Conservation (phyloP, 2,797 vertebrate genomes). For the Ctenopoma kingsleyae region DNA sequence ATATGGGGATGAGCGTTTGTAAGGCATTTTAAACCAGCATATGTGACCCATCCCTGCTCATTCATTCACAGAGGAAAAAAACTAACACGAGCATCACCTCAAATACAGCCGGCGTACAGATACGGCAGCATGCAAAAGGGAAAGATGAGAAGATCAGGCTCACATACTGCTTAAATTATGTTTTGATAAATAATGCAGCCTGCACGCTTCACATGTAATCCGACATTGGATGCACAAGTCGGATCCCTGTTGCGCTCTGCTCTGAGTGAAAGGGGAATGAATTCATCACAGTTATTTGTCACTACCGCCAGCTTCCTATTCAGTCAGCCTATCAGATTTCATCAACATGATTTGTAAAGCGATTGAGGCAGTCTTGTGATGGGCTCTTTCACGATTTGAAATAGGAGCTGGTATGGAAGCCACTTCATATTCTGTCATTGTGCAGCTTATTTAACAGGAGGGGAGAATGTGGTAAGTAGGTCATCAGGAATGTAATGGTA, state of each 20-base stretch:
- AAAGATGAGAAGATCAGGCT: conserved; percentile 53
- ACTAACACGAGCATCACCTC: conserved; percentile 8
- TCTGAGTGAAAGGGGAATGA: conserved; percentile 56
- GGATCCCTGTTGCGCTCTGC: conserved; percentile 43
- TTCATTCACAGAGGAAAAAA: conserved; percentile 13
- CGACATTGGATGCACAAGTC: conserved; percentile 57
- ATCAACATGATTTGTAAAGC: conserved; percentile 71
- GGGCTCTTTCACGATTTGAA: conserved; percentile 63
- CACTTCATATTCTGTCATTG: conserved; percentile 57
- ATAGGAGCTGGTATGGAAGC: conserved; percentile 50
- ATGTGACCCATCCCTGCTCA: conserved; percentile 20
- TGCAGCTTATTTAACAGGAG: conserved; percentile 46
- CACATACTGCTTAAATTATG: conserved; percentile 68
- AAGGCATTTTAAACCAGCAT: conserved; percentile 26
- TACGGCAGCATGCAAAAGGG: conserved; percentile 39
- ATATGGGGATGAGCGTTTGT: not conserved
- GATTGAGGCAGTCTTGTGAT: conserved; percentile 48
- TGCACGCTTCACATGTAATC: conserved; percentile 63
- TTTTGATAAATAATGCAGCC: conserved; percentile 80
- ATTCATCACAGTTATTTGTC: conserved; percentile 75
- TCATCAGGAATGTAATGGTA: conserved; percentile 47
- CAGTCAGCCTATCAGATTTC: conserved; percentile 73
- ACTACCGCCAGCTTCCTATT: conserved; percentile 54
- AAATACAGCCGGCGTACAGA: conserved; percentile 23
- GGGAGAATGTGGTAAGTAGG: conserved; percentile 55